Conservation (phyloP, 2,113 vertebrate genomes). For the Phodopus roborovskii region DNA sequence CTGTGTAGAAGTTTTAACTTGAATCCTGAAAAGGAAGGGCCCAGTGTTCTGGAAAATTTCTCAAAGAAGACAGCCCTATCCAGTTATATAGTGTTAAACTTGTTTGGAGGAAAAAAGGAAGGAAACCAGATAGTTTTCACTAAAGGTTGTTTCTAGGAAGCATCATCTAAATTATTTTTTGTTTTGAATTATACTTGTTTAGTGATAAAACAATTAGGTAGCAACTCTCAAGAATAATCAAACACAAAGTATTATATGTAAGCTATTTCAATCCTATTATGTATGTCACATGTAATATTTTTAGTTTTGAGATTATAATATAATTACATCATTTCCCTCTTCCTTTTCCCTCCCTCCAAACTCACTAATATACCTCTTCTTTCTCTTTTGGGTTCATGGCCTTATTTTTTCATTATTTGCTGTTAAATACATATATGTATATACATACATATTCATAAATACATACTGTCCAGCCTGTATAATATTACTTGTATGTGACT, state of each 20-base stretch:
- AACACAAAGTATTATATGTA: not conserved
- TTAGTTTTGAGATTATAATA: not conserved
- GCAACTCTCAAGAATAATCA: not conserved
- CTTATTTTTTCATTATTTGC: not conserved
- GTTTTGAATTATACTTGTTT: too few species aligned
- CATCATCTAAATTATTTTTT: too few species aligned
- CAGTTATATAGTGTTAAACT: not conserved
- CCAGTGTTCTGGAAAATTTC: not conserved
- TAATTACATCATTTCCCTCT: not conserved
- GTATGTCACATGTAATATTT: not conserved
- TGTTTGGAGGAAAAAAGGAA: slow-evolving; percentile 8
- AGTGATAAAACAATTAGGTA: not conserved
- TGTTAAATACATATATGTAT: not conserved
- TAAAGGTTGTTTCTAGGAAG: too few species aligned
- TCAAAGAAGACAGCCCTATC: not conserved
- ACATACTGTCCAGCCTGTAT: not conserved
- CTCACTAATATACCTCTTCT: too few species aligned
- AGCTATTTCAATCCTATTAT: not conserved
- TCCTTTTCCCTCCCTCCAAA: not conserved
- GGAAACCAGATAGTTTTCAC: not conserved
- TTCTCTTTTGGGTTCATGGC: not conserved
- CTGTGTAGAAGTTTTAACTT: not conserved
- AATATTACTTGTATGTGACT: not conserved
- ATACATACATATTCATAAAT: not conserved
- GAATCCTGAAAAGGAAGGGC: not conserved